Evolutionary conservation across 2,797 vertebrate species (phyloP).

Genomic region (Loris lydekkerianus): DNA sequence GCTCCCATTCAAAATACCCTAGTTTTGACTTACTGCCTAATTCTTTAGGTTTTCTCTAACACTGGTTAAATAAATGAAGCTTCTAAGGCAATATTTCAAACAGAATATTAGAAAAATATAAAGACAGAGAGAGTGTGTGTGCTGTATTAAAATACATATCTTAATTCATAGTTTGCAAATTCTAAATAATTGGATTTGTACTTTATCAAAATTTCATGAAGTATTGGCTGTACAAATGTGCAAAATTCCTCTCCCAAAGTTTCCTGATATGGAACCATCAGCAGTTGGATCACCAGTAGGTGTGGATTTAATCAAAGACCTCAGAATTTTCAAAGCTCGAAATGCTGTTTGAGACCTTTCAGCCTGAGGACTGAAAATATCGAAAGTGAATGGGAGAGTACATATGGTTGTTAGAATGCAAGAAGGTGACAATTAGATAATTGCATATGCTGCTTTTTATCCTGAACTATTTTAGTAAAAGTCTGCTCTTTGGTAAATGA

Average conservation of each 20-base stretch:
- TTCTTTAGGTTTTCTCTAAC: slow-evolving; percentile 38
- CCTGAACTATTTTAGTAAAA: slow-evolving; percentile 83
- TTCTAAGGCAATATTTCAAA: slow-evolving; percentile 56
- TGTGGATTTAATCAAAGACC: slow-evolving; percentile 79
- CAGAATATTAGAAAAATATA: slow-evolving; percentile 11
- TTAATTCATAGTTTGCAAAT: slow-evolving; percentile 70
- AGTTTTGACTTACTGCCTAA: slow-evolving; percentile 11
- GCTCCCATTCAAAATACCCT: slow-evolving; percentile 28
- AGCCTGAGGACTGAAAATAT: slow-evolving; percentile 80
- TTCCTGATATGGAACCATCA: slow-evolving; percentile 73
- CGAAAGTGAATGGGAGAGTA: slow-evolving; percentile 75
- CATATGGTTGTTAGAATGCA: slow-evolving; percentile 83
- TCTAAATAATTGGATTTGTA: slow-evolving; percentile 76
- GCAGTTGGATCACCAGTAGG: slow-evolving; percentile 79
- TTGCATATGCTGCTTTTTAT: slow-evolving; percentile 84
- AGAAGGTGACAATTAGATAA: slow-evolving; percentile 85
- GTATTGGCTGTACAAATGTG: slow-evolving; percentile 64
- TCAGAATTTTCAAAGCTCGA: slow-evolving; percentile 72
- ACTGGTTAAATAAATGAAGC: slow-evolving; percentile 50
- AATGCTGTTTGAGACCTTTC: slow-evolving; percentile 78
- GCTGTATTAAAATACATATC: slow-evolving; percentile 14
- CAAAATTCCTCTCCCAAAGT: slow-evolving; percentile 63
- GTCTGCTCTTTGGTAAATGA: slow-evolving; percentile 85
- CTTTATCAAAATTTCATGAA: slow-evolving; percentile 69
- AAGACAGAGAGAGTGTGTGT: neutral